Conservation (phyloP, 2,797 vertebrate genomes). For the Lepus townsendii region DNA sequence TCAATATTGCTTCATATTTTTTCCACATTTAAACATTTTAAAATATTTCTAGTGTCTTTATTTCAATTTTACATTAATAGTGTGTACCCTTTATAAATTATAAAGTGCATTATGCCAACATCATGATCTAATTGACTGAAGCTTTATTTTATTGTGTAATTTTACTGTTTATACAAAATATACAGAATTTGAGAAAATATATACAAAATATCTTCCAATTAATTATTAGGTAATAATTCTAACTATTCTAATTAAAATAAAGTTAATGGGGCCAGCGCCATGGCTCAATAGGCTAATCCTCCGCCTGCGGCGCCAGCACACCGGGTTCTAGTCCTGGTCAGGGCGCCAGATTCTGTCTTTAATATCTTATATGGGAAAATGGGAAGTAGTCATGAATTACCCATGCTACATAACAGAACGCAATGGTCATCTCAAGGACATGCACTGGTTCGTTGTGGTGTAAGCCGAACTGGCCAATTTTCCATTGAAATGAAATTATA, state of each 20-base stretch:
- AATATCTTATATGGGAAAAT: not conserved
- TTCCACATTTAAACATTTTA: not conserved
- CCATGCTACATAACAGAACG: not conserved
- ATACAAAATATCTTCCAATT: not conserved
- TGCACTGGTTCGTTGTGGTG: not conserved
- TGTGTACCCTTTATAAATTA: not conserved
- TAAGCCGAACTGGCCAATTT: not conserved
- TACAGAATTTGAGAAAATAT: not conserved
- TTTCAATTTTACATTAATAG: not conserved
- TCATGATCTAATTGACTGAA: not conserved
- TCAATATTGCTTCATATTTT: not conserved
- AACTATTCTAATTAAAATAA: not conserved
- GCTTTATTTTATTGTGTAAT: not conserved
- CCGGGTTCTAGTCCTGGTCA: no score
- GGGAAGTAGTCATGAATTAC: not conserved
- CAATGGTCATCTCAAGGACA: conserved; percentile 9
- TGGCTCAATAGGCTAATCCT: no score
- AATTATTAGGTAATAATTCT: not conserved
- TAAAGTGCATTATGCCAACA: not conserved
- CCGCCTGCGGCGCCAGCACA: no score
- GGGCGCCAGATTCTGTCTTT: no score
- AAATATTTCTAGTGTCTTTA: not conserved
- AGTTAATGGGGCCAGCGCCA: no score
- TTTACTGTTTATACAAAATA: not conserved
- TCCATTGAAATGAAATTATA: not conserved